Base-by-base conservation (phyloP, 2,888 invertebrate species). In the Amiota mariae region DNA sequence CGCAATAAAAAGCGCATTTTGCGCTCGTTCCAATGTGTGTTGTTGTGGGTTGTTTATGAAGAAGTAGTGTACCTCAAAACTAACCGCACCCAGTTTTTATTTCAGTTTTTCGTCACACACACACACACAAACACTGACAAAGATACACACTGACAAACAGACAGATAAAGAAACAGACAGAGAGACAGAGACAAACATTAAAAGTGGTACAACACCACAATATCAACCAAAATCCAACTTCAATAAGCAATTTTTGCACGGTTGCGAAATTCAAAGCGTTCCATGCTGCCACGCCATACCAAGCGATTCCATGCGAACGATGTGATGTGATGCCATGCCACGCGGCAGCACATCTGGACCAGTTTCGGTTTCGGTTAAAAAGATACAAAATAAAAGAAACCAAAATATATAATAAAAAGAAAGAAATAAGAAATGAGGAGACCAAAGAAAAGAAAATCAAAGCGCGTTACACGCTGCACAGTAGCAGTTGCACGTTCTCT, bases 1-100 rank as follows among this genome's bases (percentile, higher is more conserved):
- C 24, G 47, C 70, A 56, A 48, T 70, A 70, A 70, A 70, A 57
- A 70, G n/a, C 51, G 70, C 70, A 70, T 70, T 70, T 70, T 36
- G 63, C 8, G 70, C 56, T 18, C 13, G 66, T 47, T 56, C 36
- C n/a, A 24, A 24, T 61, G n/a, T n/a, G n/a, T n/a, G 61, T 61
- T 61, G 61, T 24, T 68, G 68, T 51, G 36, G 68, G 68, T 68
- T 68, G 51, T 36, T 36, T 63, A 46, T n/a, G 36, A 63, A 63
- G n/a, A 36, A n/a, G n/a, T n/a, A 12, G 13, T 54, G n/a, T 54
- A 54, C 54, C 54, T n/a, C 54, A 54, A n/a, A 54, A 54, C n/a
- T 36, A 36, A 36, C 36, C 36, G 36, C 36, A 36, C 36, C 36
- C 36, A 36, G 36, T 36, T 36, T 36, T 36, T 36, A 4, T 36